A percentile compares a stretch with the other conserved stretches of the same genome.
phyloP scores from a whole-genome alignment of 2,797 vertebrate genomes.

The Alosa sapidissima region DNA sequence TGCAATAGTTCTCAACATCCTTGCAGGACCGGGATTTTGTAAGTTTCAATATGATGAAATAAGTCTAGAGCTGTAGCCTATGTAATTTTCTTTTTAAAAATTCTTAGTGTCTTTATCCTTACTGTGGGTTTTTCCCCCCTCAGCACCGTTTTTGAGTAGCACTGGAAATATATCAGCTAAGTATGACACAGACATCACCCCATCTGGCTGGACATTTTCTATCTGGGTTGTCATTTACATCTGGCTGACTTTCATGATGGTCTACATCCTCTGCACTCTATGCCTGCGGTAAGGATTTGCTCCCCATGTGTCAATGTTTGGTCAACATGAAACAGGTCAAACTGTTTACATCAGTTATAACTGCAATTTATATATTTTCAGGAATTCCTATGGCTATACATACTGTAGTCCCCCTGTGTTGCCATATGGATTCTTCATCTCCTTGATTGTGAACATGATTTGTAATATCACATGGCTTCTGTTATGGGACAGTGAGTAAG shows the following conservation, averaged over 20 bases:
- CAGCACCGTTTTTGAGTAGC: neutral
- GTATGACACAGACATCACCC: slow-evolving; percentile 64
- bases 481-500: slow-evolving; percentile 63
- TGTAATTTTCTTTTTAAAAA: neutral
- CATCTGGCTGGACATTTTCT: slow-evolving; percentile 66
- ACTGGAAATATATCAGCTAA: slow-evolving; percentile 58
- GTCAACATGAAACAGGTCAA: neutral
- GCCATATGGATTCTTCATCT: slow-evolving; percentile 60
- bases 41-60: neutral
- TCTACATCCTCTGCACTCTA: slow-evolving; percentile 55
- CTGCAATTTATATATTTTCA: neutral
- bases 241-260: slow-evolving; percentile 56
- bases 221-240: slow-evolving; percentile 67
- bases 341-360: neutral
- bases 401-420: slow-evolving; percentile 52
- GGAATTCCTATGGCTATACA: neutral
- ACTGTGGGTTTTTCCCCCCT: neutral
- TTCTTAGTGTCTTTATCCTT: neutral
- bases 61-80: too few relatives aligned
- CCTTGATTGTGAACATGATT: slow-evolving; percentile 63
- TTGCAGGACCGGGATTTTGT: neutral
- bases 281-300: neutral
- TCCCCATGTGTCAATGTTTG: neutral
- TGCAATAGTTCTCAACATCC: neutral
- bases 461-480: slow-evolving; percentile 41